Conservation (phyloP, 37 sponge, comb jelly and placozoan genomes). For the Diacarnus erythraeanus region DNA sequence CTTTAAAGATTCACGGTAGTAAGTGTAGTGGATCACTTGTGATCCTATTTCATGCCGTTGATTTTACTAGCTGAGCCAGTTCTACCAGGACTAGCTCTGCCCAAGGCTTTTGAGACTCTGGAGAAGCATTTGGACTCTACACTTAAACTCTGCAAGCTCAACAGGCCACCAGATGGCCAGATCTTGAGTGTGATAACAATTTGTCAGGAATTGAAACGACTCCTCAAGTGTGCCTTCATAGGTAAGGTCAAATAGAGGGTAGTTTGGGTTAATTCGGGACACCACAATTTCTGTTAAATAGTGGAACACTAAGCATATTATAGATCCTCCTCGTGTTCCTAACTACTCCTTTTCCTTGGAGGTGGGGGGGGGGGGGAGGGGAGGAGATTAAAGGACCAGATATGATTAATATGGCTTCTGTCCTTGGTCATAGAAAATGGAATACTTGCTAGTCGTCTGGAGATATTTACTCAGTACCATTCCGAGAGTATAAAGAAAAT, state of each 20-base stretch:
- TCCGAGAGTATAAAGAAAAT: slow-evolving; percentile 36
- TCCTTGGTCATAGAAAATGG: slow-evolving; percentile 54
- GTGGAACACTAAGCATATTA: not conserved
- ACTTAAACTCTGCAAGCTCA: slow-evolving; percentile 37
- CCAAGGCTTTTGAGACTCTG: slow-evolving; percentile 48
- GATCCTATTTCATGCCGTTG: not conserved
- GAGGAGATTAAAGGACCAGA: not conserved
- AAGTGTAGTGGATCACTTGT: not conserved
- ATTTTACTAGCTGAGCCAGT: slow-evolving; percentile 26
- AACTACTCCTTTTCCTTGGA: not conserved
- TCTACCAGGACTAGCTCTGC: slow-evolving; percentile 58
- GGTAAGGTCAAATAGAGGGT: slow-evolving; percentile 30
- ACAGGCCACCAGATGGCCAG: slow-evolving; percentile 49
- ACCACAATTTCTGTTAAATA: not conserved
- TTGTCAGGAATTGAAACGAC: slow-evolving; percentile 64
- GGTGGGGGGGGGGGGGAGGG: not conserved
- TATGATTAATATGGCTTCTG: not conserved
- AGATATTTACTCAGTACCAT: slow-evolving; percentile 54
- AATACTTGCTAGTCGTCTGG: slow-evolving; percentile 65
- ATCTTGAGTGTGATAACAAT: slow-evolving; percentile 50
- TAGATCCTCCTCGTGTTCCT: not conserved
- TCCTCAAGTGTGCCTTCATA: slow-evolving; percentile 68
- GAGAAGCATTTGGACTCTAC: slow-evolving; percentile 57
- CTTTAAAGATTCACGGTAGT: slow-evolving; percentile 52
- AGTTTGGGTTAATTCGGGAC: not conserved